Base-by-base conservation (phyloP, 2,113 vertebrate species). In the Emydocephalus ijimae region DNA sequence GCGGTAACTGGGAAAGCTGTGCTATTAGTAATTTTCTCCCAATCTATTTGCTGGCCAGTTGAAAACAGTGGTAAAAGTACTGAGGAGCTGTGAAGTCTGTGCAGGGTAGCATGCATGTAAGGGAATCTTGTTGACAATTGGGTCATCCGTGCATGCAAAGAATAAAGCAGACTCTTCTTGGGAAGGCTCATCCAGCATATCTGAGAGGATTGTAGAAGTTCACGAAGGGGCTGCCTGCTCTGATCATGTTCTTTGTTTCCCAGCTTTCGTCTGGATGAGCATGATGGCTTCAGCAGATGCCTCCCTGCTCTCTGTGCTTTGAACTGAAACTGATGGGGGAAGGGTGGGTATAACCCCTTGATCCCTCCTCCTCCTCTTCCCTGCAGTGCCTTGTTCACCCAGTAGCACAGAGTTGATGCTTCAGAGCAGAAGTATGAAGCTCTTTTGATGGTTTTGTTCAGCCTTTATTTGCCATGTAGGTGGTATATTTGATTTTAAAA, bases 221-320 rank as follows among this genome's bases (percentile, higher is more conserved):
- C 52, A 87, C 86, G 50, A 21, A 89, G 52, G 48, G 90, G 23
- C 34, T 91, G 87, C 64, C n/a, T 18, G 69, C 55, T 74, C 85
- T 59, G n/a, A 61, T 89, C n/a, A 18, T 34, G 26, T 91, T 85
- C 89, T 90, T 91, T 43, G 90, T 91, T 89, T 45, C 69, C 48
- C 21, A 10, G 55, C 48, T 93, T 91, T 89, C 52, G 34, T 34
- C 69, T 85, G 55, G 69, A 56, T 8, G 34, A 88, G 90, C 69
- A 89, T 89, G 90, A 89, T 89, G 34, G 74, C 93, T 93, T 89
- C 90, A 86, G 74, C 93, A 89, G 87, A 91, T 91, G 93, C 74
- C 87, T 91, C 69, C 85, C 52, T 54, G 18, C 29, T 29, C 57
- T 43, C 43, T 29, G 10, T 91, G 87, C 87, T 85, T 89, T 93